These are phyloP conservation scores for Osmerus mordax DNA, from an alignment of 2,113 vertebrate genomes.

Conservation along the genomic window DNA sequence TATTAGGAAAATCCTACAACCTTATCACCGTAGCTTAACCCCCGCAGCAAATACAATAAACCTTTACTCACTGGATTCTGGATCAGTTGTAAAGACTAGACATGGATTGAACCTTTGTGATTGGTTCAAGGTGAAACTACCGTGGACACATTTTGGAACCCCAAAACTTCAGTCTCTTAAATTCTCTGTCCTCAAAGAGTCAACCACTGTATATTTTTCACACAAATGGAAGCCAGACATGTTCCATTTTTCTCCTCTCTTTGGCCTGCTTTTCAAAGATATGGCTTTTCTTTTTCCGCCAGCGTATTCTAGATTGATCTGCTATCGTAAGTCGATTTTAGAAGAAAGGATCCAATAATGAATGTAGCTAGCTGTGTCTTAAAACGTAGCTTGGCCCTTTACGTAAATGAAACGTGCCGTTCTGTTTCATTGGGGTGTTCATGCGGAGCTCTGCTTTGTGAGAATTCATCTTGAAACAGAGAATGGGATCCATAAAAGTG, in stretches of 20 bases:
- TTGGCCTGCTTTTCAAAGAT: background rate
- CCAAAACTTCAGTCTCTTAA: no score
- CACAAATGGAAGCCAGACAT: background rate
- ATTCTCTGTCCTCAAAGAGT: no score
- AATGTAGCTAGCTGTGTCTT: slow-evolving; percentile 14
- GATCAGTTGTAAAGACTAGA: background rate
- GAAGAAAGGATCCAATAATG: background rate
- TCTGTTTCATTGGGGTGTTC: slow-evolving; percentile 40
- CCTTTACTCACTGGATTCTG: background rate
- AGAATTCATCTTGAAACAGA: slow-evolving; percentile 34
- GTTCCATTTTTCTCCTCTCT: no score
- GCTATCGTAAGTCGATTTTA: background rate
- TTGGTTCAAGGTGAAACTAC: background rate
- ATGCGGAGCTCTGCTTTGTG: slow-evolving; percentile 31
- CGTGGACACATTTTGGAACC: background rate
- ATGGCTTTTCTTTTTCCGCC: background rate
- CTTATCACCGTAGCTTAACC: slow-evolving; percentile 25
- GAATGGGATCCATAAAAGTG: slow-evolving; percentile 38
- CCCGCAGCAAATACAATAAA: slow-evolving; percentile 28
- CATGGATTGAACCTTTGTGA: background rate
- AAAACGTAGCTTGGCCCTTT: slow-evolving; percentile 40
- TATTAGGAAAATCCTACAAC: slow-evolving; percentile 43
- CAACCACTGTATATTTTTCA: background rate
- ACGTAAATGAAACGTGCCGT: slow-evolving; percentile 38
- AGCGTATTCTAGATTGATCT: slow-evolving; percentile 6